These are phyloP conservation scores for Eucriotettix oculatus DNA, from an alignment of 2,888 invertebrate genomes.

Conservation along the genomic window DNA sequence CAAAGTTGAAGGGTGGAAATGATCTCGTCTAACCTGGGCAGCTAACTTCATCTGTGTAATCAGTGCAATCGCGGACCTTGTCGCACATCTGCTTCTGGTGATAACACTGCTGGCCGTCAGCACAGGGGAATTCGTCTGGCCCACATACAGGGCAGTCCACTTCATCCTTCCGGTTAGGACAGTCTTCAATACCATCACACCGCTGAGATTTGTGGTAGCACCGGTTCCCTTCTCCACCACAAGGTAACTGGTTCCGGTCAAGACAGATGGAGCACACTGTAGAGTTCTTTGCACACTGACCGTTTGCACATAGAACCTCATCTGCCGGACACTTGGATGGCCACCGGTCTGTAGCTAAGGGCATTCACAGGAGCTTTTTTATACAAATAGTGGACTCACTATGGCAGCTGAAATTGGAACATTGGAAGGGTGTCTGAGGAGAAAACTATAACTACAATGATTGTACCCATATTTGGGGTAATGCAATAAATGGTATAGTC, in stretches of 20 bases:
- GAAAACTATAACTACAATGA: no score
- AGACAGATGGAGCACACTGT: neutral
- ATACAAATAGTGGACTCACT: no score
- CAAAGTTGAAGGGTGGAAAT: no score
- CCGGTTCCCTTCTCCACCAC: constrained; percentile 2
- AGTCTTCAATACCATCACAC: constrained; percentile 25
- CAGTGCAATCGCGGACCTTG: constrained; percentile 24
- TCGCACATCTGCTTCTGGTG: constrained; percentile 23
- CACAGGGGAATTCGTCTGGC: constrained; percentile 3
- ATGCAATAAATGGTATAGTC: no score
- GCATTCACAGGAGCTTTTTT: no score
- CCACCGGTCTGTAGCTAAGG: no score
- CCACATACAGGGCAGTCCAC: constrained; percentile 20
- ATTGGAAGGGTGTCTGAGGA: no score
- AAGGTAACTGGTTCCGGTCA: constrained; percentile 1
- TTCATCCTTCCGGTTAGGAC: constrained; percentile 26
- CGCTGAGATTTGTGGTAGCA: constrained; percentile 19
- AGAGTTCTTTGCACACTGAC: neutral
- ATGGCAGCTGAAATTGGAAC: no score
- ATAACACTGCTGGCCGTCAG: constrained; percentile 16
- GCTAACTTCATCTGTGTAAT: constrained; percentile 25
- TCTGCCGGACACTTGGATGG: neutral
- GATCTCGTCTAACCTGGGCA: constrained; percentile 15
- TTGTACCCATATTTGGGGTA: no score
- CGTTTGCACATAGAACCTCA: constrained; percentile 1